Evolutionary conservation across 2,113 vertebrate genomes (phyloP).

Genomic region (Tyto alba): DNA sequence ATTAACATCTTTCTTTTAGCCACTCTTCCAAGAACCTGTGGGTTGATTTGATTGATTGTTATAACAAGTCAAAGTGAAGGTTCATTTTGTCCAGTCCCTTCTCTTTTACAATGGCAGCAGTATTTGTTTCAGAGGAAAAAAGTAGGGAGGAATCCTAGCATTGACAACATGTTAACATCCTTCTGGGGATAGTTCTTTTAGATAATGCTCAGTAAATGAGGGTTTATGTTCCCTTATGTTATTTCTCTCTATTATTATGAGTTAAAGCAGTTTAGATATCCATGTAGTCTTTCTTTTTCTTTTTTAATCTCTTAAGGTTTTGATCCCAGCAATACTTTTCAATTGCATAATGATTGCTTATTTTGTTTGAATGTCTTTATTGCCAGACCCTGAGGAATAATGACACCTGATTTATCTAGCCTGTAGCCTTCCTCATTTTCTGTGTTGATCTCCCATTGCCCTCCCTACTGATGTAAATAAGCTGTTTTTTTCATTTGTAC

Average conservation of each 20-base stretch:
- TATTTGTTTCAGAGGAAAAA: background rate
- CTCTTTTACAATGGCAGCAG: background rate
- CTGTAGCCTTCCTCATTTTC: background rate
- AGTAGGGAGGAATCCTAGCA: background rate
- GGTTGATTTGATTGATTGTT: background rate
- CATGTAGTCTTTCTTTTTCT: background rate
- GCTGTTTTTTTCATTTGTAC: background rate
- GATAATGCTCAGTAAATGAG: background rate
- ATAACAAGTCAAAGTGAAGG: background rate
- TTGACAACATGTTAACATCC: background rate
- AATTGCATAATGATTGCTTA: background rate
- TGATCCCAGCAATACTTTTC: background rate
- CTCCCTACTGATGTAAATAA: background rate
- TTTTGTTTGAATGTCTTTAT: background rate
- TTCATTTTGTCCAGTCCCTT: background rate
- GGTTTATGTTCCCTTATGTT: background rate
- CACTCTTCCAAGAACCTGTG: background rate
- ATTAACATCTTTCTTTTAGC: background rate
- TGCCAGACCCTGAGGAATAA: background rate
- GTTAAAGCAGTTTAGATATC: background rate
- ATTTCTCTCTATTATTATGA: background rate
- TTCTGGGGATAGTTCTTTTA: background rate
- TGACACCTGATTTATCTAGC: background rate
- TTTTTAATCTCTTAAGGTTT: background rate
- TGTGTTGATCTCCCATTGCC: background rate